Percentiles rank a stretch among this genome's conserved stretches.
These are phyloP conservation scores for Rhyacichthys aspro DNA, from an alignment of 2,797 vertebrate genomes.

Conservation along the genomic window DNA sequence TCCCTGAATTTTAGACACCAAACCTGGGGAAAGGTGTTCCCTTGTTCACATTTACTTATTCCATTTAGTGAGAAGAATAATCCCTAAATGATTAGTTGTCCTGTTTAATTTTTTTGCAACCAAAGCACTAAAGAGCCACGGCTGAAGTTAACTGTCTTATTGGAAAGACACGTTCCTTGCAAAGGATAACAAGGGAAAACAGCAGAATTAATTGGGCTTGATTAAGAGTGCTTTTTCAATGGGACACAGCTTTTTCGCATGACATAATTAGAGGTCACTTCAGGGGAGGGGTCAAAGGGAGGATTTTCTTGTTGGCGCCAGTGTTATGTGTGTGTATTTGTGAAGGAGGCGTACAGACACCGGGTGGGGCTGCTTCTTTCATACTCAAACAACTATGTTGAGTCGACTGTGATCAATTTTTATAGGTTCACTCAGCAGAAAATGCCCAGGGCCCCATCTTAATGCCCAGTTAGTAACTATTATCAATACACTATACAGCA, in stretches of 20 bases:
- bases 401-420: conserved; percentile 59
- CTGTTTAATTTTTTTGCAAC: conserved; percentile 79
- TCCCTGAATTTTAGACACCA: too few species aligned
- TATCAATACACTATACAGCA: too few species aligned
- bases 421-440: conserved; percentile 64
- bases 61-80: too few species aligned
- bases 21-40: too few species aligned
- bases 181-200: conserved; percentile 84
- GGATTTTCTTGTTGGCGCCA: conserved; percentile 83
- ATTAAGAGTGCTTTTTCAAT: conserved; percentile 84
- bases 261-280: conserved; percentile 87
- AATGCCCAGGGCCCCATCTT: conserved; percentile 45
- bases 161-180: conserved; percentile 75
- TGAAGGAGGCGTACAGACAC: conserved; percentile 37
- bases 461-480: conserved; percentile 52
- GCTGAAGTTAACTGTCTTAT: conserved; percentile 83
- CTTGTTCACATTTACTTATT: too few species aligned
- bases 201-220: conserved; percentile 91
- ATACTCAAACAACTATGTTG: conserved; percentile 60
- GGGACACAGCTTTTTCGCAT: conserved; percentile 86
- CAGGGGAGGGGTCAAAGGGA: conserved; percentile 33
- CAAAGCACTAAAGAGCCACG: conserved; percentile 70
- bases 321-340: conserved; percentile 70
- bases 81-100: conserved; percentile 85
- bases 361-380: conserved; percentile 37